phyloP scores from a whole-genome alignment of 2,797 vertebrate species.

The Falco berigora region DNA sequence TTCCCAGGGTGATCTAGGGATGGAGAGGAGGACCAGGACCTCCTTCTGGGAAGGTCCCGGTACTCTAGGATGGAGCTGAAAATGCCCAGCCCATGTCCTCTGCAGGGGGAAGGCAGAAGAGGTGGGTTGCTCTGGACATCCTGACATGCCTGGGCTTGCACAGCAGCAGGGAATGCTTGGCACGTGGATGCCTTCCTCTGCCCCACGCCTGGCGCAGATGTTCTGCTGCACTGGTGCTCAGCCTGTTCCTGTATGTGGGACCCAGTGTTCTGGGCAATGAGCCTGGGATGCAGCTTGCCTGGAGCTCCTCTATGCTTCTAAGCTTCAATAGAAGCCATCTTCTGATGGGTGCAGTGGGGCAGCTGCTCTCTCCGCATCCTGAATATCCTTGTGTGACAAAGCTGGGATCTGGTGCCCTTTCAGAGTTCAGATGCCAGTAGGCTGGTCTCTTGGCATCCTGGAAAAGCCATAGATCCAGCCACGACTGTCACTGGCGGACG shows the following conservation, averaged over 20 bases:
- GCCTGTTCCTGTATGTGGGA: neutral
- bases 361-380: neutral
- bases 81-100: neutral
- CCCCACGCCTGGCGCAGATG: neutral
- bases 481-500: accelerated
- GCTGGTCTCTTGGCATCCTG: neutral
- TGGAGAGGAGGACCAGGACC: neutral
- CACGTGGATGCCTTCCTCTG: neutral
- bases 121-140: neutral
- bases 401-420: neutral
- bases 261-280: neutral
- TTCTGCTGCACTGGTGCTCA: neutral
- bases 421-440: neutral
- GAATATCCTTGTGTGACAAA: neutral
- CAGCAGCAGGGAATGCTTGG: neutral
- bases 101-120: neutral
- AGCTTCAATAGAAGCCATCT: neutral
- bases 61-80: neutral
- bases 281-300: neutral
- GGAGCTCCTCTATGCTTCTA: neutral
- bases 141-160: neutral
- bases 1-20: neutral
- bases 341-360: neutral
- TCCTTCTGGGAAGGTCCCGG: neutral
- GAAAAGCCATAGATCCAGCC: neutral